Evolutionary conservation across 1,140 invertebrate genomes (phyloP).

Genomic region (Drosophila sproati): DNA sequence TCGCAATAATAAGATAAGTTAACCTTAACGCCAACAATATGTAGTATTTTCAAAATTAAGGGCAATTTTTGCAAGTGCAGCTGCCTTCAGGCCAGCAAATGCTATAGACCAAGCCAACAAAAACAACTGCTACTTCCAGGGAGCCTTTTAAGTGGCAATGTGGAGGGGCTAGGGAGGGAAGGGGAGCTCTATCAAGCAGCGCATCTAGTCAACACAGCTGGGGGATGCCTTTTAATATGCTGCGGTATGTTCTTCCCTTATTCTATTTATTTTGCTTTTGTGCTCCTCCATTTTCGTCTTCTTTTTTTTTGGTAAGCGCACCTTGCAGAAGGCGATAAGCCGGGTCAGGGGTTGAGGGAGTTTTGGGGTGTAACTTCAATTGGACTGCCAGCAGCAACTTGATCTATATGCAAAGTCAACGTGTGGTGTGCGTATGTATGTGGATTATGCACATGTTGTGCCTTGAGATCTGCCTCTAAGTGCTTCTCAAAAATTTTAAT

Average conservation of each 20-base stretch:
- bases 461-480: constrained; percentile 45
- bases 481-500: constrained; percentile 61
- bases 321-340: constrained; percentile 69
- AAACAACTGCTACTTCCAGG: constrained; percentile 31
- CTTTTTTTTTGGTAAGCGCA: constrained; percentile 52
- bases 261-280: constrained; percentile 26
- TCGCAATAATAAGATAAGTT: too few species aligned
- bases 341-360: constrained; percentile 42
- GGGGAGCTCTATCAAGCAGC: constrained; percentile 31
- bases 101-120: constrained; percentile 35
- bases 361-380: constrained; percentile 38
- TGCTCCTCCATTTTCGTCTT: not conserved
- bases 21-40: too few species aligned
- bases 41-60: too few species aligned
- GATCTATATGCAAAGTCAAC: constrained; percentile 61
- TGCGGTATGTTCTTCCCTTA: constrained; percentile 61
- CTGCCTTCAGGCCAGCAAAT: constrained; percentile 46
- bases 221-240: constrained; percentile 71
- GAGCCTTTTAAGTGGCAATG: constrained; percentile 60
- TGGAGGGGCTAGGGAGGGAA: not conserved
- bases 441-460: constrained; percentile 74
- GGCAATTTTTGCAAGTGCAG: not conserved
- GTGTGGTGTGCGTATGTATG: constrained; percentile 6
- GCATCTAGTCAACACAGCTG: constrained; percentile 55
- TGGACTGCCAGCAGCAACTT: constrained; percentile 38